phyloP scores from a whole-genome alignment of 2,888 invertebrate genomes.

The Selenia dentaria region DNA sequence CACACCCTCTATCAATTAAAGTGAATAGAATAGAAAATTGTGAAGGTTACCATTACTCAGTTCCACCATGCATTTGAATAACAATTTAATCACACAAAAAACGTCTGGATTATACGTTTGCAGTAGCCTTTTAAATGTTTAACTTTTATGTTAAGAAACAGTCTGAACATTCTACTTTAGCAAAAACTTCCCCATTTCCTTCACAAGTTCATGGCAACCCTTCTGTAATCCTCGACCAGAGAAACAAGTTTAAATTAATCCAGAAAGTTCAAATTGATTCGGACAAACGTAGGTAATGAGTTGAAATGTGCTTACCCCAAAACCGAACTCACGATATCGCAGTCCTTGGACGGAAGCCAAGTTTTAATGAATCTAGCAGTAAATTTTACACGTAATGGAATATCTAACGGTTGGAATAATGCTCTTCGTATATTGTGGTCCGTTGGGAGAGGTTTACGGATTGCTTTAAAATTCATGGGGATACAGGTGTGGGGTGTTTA shows the following conservation, averaged over 20 bases:
- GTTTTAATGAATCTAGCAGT: conserved; percentile 66
- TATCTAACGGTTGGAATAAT: conserved; percentile 57
- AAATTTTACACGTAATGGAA: conserved; percentile 66
- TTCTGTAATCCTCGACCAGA: conserved; percentile 1
- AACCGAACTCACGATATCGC: conserved; percentile 41
- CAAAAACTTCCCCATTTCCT: too few relatives aligned
- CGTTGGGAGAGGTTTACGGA: conserved; percentile 21
- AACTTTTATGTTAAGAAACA: neutral
- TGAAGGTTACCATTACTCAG: too few relatives aligned
- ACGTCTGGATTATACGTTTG: too few relatives aligned
- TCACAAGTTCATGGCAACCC: neutral
- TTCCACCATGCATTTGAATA: too few relatives aligned
- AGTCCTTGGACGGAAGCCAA: conserved; percentile 55
- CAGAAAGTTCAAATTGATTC: conserved; percentile 51
- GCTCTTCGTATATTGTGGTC: conserved; percentile 28
- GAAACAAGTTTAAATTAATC: conserved; percentile 46
- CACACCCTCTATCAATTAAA: too few relatives aligned
- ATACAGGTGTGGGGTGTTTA: conserved; percentile 13
- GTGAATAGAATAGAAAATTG: too few relatives aligned
- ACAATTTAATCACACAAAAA: too few relatives aligned
- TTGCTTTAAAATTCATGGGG: conserved; percentile 16
- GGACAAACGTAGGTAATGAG: conserved; percentile 47
- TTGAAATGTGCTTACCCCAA: conserved; percentile 51
- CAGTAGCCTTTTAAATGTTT: too few relatives aligned
- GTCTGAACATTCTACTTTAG: too few relatives aligned